Evolutionary conservation across 2,888 invertebrate species (phyloP).

Genomic region (Pseudolycoriella hygida): DNA sequence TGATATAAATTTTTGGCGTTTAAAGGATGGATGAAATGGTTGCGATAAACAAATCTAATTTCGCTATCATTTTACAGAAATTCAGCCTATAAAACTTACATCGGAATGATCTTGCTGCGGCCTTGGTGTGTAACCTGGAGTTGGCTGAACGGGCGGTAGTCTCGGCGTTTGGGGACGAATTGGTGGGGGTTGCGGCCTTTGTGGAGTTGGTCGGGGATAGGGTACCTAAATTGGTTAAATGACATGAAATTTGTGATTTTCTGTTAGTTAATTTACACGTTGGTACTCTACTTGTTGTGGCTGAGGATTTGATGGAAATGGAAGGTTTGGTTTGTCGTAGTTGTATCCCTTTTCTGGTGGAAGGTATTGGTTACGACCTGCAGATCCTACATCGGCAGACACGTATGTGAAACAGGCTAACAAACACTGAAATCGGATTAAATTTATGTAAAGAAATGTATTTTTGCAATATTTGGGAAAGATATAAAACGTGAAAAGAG

Average conservation of each 20-base stretch:
- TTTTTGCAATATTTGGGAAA: no score
- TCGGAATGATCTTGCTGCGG: slow-evolving; percentile 5
- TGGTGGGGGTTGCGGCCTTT: slow-evolving; percentile 1
- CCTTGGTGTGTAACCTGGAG: slow-evolving; percentile 4
- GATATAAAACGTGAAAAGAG: no score
- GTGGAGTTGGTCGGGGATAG: slow-evolving; percentile 5
- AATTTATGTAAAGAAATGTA: no score
- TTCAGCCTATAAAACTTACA: background rate
- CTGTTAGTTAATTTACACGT: no score
- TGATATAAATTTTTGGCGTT: background rate
- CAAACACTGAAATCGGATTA: slow-evolving; percentile 21
- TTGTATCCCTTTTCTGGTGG: slow-evolving; percentile 57
- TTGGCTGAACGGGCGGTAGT: slow-evolving; percentile 3
- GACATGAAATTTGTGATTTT: slow-evolving; percentile 2
- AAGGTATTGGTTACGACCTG: slow-evolving; percentile 56
- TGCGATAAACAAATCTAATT: no score
- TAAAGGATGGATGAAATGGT: no score
- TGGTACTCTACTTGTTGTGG: slow-evolving; percentile 7
- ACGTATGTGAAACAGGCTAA: slow-evolving; percentile 18
- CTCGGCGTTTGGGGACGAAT: background rate
- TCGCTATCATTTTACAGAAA: no score
- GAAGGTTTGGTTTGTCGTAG: slow-evolving; percentile 43
- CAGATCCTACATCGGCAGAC: slow-evolving; percentile 24
- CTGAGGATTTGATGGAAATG: slow-evolving; percentile 15
- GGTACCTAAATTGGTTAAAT: slow-evolving; percentile 1